A percentile compares a stretch with the other conserved stretches of the same genome.
Conservation (phyloP, 2,797 vertebrate species). For the Staurois parvus region DNA sequence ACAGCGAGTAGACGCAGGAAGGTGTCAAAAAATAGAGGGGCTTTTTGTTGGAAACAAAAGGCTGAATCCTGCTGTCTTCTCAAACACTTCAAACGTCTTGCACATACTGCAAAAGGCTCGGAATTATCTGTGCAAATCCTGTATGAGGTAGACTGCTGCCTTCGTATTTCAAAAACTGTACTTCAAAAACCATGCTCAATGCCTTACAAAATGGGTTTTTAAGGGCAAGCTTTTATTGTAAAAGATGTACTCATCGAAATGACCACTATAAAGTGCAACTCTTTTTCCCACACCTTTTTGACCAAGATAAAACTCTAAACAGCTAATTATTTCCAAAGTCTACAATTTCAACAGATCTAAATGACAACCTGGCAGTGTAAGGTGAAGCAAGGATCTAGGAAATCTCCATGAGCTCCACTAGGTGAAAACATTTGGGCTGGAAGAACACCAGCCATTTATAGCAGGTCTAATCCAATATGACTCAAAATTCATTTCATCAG, state of each 20-base stretch:
- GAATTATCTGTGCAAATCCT: conserved; percentile 7
- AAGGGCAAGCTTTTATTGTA: neutral
- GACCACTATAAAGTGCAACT: neutral
- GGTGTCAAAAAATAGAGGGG: neutral
- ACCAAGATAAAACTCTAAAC: too few species aligned
- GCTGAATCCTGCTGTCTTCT: conserved; percentile 3
- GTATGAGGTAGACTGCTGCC: neutral
- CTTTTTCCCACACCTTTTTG: too few species aligned
- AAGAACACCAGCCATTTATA: too few species aligned
- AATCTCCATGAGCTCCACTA: too few species aligned
- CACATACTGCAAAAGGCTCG: neutral
- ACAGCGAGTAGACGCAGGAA: conserved; percentile 5
- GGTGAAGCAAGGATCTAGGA: too few species aligned
- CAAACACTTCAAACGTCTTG: conserved; percentile 23
- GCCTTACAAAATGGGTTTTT: neutral
- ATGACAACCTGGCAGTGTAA: too few species aligned
- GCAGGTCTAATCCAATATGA: too few species aligned
- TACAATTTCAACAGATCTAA: too few species aligned
- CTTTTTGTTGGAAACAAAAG: conserved; percentile 19
- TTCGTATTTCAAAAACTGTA: neutral
- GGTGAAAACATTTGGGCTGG: too few species aligned
- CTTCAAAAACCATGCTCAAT: neutral
- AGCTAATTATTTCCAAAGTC: too few species aligned
- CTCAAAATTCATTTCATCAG: too few species aligned
- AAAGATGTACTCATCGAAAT: neutral